Evolutionary conservation across 2,113 vertebrate species (phyloP).

Genomic region (Plecturocebus donacophilus): DNA sequence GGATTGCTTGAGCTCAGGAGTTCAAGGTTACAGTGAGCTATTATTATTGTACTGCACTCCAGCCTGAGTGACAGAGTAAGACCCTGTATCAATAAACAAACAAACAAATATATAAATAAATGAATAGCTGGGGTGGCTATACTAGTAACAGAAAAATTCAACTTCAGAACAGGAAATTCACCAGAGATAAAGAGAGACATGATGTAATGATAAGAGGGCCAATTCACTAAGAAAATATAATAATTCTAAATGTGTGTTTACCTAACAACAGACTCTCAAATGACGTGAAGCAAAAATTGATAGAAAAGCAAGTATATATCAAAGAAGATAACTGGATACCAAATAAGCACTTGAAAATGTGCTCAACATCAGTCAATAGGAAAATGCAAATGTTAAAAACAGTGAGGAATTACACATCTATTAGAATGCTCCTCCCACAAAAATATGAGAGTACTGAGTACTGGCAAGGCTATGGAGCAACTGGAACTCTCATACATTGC

Average conservation of each 20-base stretch:
- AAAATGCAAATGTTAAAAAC: not conserved
- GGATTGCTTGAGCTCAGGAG: not conserved
- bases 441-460: not conserved
- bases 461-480: not conserved
- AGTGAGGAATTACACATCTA: not conserved
- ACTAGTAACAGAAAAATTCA: not conserved
- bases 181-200: not conserved
- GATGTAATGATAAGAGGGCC: not conserved
- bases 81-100: not conserved
- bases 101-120: not conserved
- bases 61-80: not conserved
- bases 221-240: not conserved
- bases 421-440: not conserved
- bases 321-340: not conserved
- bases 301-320: not conserved
- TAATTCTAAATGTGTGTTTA: not conserved
- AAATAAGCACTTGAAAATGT: not conserved
- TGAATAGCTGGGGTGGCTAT: not conserved
- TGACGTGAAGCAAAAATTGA: not conserved
- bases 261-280: not conserved
- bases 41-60: not conserved
- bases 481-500: not conserved
- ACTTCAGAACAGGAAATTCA: not conserved
- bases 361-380: not conserved
- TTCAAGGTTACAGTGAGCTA: not conserved